Evolutionary conservation across 2,797 vertebrate genomes (phyloP).

Genomic region (Rhinoraja longicauda): DNA sequence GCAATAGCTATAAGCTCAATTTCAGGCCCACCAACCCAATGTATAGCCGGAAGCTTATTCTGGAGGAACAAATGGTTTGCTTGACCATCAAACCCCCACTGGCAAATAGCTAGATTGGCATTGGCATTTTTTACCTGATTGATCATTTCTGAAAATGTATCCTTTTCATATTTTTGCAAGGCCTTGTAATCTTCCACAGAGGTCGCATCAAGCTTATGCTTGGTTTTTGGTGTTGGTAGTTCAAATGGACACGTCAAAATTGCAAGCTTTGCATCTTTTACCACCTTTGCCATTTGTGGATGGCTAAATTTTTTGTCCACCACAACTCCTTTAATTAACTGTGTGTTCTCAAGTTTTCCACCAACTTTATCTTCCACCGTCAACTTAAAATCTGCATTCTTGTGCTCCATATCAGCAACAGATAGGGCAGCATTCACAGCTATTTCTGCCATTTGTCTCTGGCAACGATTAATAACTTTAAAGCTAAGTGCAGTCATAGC

Average conservation of each 20-base stretch:
- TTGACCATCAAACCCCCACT: slow-evolving; percentile 98
- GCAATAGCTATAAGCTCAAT: slow-evolving; percentile 97
- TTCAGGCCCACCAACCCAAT: slow-evolving; percentile 96
- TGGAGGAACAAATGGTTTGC: slow-evolving; percentile 94
- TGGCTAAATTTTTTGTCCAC: slow-evolving; percentile 99
- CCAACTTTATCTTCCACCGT: slow-evolving; percentile 98
- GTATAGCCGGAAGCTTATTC: slow-evolving; percentile 83
- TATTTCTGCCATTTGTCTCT: slow-evolving; percentile 96
- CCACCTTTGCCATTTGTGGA: slow-evolving; percentile 93
- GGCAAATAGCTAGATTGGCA: slow-evolving; percentile 91
- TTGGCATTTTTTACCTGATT: slow-evolving; percentile 87
- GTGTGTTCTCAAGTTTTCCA: slow-evolving; percentile 91
- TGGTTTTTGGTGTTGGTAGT: slow-evolving; percentile 96
- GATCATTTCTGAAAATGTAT: slow-evolving; percentile 95
- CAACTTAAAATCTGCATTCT: slow-evolving; percentile 95
- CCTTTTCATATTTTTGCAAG: slow-evolving; percentile 90
- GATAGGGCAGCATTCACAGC: slow-evolving; percentile 90
- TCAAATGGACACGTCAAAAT: slow-evolving; percentile 97
- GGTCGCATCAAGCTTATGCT: slow-evolving; percentile 96
- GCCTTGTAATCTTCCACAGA: slow-evolving; percentile 92
- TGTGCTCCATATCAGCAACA: slow-evolving; percentile 89
- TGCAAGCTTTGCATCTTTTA: slow-evolving; percentile 85
- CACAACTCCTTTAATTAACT: slow-evolving; percentile 88
- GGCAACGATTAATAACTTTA: slow-evolving; percentile 96
- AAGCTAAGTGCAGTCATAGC: slow-evolving; percentile 95